Evolutionary conservation across 2,797 vertebrate species (phyloP).

Genomic region (Loriculus beryllinus): DNA sequence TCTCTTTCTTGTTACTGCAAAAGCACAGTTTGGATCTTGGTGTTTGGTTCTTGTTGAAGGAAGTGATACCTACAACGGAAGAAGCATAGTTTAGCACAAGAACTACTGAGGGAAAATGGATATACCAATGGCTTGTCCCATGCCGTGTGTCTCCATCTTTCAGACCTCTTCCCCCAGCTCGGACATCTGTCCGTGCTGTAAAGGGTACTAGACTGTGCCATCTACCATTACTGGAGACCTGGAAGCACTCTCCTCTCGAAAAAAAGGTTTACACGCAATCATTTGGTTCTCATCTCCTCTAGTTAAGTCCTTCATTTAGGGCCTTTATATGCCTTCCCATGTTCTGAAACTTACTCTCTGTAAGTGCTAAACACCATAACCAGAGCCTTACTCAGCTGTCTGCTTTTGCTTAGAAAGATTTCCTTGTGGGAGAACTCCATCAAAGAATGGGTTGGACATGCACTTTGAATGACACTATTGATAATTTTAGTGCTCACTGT

Average conservation of each 20-base stretch:
- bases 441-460: not conserved
- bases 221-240: not conserved
- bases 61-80: not conserved
- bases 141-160: not conserved
- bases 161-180: not conserved
- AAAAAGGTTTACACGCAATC: not conserved
- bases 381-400: not conserved
- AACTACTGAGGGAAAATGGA: not conserved
- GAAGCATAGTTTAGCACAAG: not conserved
- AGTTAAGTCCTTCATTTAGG: not conserved
- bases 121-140: not conserved
- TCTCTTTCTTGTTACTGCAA: not conserved
- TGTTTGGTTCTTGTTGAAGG: not conserved
- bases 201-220: not conserved
- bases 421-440: not conserved
- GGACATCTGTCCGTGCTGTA: not conserved
- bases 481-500: not conserved
- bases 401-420: not conserved
- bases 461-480: not conserved
- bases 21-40: not conserved
- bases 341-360: not conserved
- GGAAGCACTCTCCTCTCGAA: not conserved
- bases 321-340: not conserved
- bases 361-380: not conserved
- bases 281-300: not conserved